Percentiles rank a stretch among this genome's conserved stretches.
Conservation (phyloP, 2,797 vertebrate species). For the Anableps anableps region DNA sequence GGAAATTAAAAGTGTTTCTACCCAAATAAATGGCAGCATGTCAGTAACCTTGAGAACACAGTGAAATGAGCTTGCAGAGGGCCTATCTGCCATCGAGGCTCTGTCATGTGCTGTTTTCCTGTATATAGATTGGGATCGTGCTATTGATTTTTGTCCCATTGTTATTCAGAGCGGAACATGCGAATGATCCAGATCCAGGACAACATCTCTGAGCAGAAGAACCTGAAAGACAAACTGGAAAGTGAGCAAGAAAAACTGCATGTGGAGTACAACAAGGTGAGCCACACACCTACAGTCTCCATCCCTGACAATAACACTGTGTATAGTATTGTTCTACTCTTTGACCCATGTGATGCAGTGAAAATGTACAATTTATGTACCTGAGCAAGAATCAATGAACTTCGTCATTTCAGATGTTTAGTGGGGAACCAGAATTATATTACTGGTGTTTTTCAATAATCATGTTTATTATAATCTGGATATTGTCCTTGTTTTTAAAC, state of each 20-base stretch:
- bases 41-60: constrained; percentile 75
- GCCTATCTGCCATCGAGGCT: constrained; percentile 68
- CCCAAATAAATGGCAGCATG: constrained; percentile 31
- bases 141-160: constrained; percentile 74
- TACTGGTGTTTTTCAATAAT: not conserved
- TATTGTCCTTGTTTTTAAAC: not conserved
- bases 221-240: constrained; percentile 97
- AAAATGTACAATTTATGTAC: not conserved
- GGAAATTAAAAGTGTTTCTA: constrained; percentile 2
- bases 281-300: not conserved
- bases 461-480: not conserved
- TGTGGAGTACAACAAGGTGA: constrained; percentile 96
- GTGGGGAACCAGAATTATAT: not conserved
- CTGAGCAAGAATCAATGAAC: not conserved
- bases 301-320: too few relatives aligned
- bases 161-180: constrained; percentile 95
- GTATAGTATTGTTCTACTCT: too few relatives aligned
- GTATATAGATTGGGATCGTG: constrained; percentile 67
- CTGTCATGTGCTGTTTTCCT: constrained; percentile 43
- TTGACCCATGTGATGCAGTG: not conserved
- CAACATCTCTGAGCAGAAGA: constrained; percentile 98
- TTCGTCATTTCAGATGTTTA: not conserved
- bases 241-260: constrained; percentile 97
- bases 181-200: constrained; percentile 99
- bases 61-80: constrained; percentile 61